phyloP scores from a whole-genome alignment of 2,888 invertebrate genomes.

The Himalopsyche kuldschensis region DNA sequence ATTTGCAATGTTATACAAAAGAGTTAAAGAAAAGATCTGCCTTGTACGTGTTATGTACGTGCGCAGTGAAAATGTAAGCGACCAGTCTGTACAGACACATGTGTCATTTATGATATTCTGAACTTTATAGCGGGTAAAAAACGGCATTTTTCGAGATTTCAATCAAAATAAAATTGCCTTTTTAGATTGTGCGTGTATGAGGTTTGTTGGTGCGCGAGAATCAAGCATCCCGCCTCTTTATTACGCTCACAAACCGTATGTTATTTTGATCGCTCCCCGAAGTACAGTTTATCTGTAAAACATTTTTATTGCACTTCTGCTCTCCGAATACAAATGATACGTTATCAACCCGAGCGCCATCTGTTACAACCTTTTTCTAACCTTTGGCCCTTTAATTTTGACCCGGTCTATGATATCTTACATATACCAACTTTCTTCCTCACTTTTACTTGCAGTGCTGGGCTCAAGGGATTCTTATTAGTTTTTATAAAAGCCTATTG shows the following conservation, averaged over 20 bases:
- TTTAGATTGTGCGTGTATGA: neutral
- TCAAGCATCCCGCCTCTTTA: conserved; percentile 15
- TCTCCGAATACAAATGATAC: conserved; percentile 38
- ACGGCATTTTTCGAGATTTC: neutral
- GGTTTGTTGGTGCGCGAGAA: neutral
- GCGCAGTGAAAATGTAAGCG: neutral
- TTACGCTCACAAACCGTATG: conserved; percentile 18
- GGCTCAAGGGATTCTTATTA: no score
- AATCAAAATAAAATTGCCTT: neutral
- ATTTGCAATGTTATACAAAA: no score
- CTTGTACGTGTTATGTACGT: no score
- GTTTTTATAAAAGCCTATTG: no score
- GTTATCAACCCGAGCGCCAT: conserved; percentile 33
- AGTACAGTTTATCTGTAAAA: conserved; percentile 37
- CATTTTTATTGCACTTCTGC: conserved; percentile 36
- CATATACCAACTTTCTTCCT: neutral
- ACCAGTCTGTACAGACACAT: neutral
- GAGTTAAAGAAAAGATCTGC: no score
- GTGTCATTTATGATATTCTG: neutral
- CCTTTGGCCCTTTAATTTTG: conserved; percentile 22
- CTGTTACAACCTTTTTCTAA: conserved; percentile 27
- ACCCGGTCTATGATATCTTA: conserved; percentile 2
- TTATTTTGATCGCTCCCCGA: conserved; percentile 36
- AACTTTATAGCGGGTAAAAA: neutral
- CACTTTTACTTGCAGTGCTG: neutral